A percentile compares a stretch with the other conserved stretches of the same genome.
Evolutionary conservation across 1,140 invertebrate species (phyloP).

Genomic region (Drosophila trapezifrons): DNA sequence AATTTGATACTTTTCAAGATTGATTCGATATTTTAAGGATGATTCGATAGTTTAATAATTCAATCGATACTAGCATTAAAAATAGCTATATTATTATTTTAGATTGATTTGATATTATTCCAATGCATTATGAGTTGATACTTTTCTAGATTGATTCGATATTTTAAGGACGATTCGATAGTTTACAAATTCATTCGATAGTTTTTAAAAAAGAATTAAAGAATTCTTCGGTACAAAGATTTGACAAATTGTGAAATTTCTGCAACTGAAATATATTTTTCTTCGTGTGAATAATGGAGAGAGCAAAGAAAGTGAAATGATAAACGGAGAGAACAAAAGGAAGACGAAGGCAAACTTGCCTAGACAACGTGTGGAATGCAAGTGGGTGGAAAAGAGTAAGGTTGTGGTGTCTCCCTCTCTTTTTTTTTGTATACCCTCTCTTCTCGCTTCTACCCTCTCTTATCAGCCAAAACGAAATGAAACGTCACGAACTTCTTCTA

Average conservation of each 20-base stretch:
- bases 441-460: conserved; percentile 6
- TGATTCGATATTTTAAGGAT: not conserved
- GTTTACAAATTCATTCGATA: too few species aligned
- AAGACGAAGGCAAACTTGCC: conserved; percentile 25
- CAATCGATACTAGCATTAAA: too few species aligned
- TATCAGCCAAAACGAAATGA: conserved; percentile 55
- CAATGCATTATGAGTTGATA: too few species aligned
- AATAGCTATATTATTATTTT: not conserved
- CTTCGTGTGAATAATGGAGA: conserved; percentile 1
- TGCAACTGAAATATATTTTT: not conserved
- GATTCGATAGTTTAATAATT: too few species aligned
- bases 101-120: not conserved
- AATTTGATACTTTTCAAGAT: not conserved
- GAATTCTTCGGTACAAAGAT: too few species aligned
- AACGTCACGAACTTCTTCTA: conserved; percentile 55
- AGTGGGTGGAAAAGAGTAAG: conserved; percentile 29
- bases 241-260: too few species aligned
- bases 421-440: not conserved
- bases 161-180: too few species aligned
- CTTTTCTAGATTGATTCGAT: not conserved
- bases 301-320: conserved; percentile 49
- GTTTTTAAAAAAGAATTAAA: not conserved
- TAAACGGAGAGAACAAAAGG: conserved; percentile 20
- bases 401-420: not conserved
- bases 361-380: conserved; percentile 50